phyloP scores from a whole-genome alignment of 2,888 invertebrate species.

The Nephrotoma guestfalica region DNA sequence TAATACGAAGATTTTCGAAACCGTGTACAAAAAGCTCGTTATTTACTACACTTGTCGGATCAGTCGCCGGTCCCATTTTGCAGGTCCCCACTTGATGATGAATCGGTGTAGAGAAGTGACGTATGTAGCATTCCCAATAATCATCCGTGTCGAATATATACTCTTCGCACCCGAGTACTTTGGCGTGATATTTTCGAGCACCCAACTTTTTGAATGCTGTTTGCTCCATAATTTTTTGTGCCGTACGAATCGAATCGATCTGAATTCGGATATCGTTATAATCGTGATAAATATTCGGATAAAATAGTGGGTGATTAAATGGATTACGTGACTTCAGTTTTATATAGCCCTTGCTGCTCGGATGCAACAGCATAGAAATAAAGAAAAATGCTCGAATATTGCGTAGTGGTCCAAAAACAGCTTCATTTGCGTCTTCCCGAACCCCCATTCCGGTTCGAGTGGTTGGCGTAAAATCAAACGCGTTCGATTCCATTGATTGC shows the following conservation, averaged over 20 bases:
- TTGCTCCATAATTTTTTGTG: slow-evolving; percentile 41
- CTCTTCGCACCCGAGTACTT: slow-evolving; percentile 36
- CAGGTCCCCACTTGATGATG: slow-evolving; percentile 34
- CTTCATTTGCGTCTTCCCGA: slow-evolving; percentile 38
- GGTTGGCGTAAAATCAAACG: slow-evolving; percentile 35
- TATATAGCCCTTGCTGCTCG: slow-evolving; percentile 51
- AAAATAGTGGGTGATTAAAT: slow-evolving; percentile 55
- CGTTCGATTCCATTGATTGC: slow-evolving; percentile 44
- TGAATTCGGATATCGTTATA: slow-evolving; percentile 45
- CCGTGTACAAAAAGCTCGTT: slow-evolving; percentile 43
- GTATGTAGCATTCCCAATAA: slow-evolving; percentile 52
- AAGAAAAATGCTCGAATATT: slow-evolving; percentile 37
- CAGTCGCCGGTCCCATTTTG: slow-evolving; percentile 32
- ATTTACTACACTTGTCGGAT: slow-evolving; percentile 36
- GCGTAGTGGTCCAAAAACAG: slow-evolving; percentile 39
- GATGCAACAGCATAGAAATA: slow-evolving; percentile 54
- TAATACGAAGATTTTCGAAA: slow-evolving; percentile 41
- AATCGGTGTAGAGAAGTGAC: slow-evolving; percentile 39
- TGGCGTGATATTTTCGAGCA: slow-evolving; percentile 35
- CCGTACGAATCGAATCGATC: slow-evolving; percentile 44
- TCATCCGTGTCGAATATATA: slow-evolving; percentile 39
- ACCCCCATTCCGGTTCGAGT: slow-evolving; percentile 41
- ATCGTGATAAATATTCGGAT: slow-evolving; percentile 64
- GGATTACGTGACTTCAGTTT: slow-evolving; percentile 55
- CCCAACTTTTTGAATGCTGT: slow-evolving; percentile 42